phyloP scores from a whole-genome alignment of 2,113 vertebrate species.

The Pandion haliaetus region DNA sequence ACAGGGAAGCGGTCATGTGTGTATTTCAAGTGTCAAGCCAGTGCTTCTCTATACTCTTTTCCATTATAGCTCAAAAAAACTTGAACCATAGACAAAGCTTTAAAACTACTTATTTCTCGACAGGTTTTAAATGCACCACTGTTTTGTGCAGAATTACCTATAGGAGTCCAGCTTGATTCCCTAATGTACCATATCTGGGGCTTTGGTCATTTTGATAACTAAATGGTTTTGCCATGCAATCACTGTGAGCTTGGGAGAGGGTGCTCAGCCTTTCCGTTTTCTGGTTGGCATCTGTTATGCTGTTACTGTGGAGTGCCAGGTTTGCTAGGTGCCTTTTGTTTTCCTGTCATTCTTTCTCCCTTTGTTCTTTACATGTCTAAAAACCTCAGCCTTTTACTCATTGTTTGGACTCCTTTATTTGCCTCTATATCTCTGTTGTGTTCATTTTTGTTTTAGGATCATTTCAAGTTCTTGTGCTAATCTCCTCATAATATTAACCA shows the following conservation, averaged over 20 bases:
- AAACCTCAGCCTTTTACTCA: background rate
- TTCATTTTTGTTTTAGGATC: constrained; percentile 25
- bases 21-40: background rate
- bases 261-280: background rate
- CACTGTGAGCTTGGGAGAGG: background rate
- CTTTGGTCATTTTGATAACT: background rate
- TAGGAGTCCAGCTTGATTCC: background rate
- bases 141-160: background rate
- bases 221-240: background rate
- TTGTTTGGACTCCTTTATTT: constrained; percentile 11
- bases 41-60: background rate
- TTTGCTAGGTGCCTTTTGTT: constrained; percentile 34
- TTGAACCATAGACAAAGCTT: background rate
- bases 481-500: constrained; percentile 55
- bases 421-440: background rate
- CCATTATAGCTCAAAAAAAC: background rate
- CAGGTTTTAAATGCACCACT: background rate
- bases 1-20: background rate
- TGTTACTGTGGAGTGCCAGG: background rate
- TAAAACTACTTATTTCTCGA: background rate
- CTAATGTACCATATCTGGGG: background rate
- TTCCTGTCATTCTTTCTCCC: background rate
- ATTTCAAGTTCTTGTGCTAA: constrained; percentile 46
- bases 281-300: background rate
- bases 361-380: constrained; percentile 19